Percentiles rank a stretch among this genome's conserved stretches.
phyloP scores from a whole-genome alignment of 1,140 invertebrate genomes.

The Aporrectodea caliginosa region DNA sequence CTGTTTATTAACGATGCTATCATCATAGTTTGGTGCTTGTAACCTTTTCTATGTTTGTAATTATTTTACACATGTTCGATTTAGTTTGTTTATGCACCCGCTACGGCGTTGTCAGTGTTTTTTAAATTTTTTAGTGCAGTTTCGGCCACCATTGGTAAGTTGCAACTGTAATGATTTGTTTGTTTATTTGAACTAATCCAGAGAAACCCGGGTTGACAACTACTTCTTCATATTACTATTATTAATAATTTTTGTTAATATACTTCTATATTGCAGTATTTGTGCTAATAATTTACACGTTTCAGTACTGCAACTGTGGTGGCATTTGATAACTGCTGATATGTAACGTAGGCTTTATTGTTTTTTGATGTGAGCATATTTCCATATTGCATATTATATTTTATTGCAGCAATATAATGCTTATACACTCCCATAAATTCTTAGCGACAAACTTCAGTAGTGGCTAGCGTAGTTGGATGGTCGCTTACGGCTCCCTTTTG shows the following conservation, averaged over 20 bases:
- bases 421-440: conserved; percentile 1
- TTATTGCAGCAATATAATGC: neutral
- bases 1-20: too few relatives aligned
- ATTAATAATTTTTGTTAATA: neutral
- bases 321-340: neutral
- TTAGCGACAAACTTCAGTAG: neutral
- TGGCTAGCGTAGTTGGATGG: neutral
- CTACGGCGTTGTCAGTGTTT: too few relatives aligned
- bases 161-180: too few relatives aligned
- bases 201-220: too few relatives aligned
- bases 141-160: too few relatives aligned
- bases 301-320: neutral
- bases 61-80: too few relatives aligned
- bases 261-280: neutral
- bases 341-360: neutral
- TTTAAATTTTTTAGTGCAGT: too few relatives aligned
- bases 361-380: neutral
- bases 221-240: neutral
- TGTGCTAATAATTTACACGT: neutral
- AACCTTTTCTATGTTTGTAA: too few relatives aligned
- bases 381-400: neutral
- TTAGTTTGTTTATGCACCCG: too few relatives aligned
- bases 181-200: too few relatives aligned
- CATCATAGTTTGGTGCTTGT: too few relatives aligned
- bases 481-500: neutral